phyloP scores from a whole-genome alignment of 2,113 vertebrate species.

The Eupsittula cactorum region DNA sequence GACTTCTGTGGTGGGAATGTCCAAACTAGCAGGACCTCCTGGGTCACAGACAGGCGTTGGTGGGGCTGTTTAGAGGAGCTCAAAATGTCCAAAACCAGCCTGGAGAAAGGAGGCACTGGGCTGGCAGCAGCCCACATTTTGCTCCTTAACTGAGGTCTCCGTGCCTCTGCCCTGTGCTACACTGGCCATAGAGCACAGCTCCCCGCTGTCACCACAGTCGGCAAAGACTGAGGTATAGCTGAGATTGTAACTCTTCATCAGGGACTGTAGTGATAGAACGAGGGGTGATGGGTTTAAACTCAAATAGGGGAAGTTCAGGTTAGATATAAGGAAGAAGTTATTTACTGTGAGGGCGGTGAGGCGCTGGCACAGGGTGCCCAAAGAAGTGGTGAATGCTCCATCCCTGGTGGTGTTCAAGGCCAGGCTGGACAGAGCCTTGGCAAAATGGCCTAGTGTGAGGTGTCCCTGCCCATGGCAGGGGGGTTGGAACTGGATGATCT shows the following conservation, averaged over 20 bases:
- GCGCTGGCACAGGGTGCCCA: background rate
- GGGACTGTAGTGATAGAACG: background rate
- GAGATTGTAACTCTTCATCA: background rate
- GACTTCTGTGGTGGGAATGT: background rate
- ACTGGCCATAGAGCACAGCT: background rate
- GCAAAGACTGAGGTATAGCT: background rate
- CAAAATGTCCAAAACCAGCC: background rate
- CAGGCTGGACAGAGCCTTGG: background rate
- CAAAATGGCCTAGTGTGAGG: background rate
- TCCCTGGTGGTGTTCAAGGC: too few relatives aligned
- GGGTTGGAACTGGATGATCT: background rate
- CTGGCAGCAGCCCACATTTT: background rate
- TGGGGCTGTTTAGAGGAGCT: background rate
- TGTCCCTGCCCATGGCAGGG: background rate
- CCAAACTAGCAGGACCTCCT: background rate
- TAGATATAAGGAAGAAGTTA: background rate
- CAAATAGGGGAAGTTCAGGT: background rate
- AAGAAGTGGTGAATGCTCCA: background rate
- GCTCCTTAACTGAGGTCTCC: background rate
- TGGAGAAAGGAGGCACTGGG: background rate
- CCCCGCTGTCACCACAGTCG: background rate
- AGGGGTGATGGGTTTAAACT: background rate
- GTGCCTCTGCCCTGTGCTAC: background rate
- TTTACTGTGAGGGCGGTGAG: background rate
- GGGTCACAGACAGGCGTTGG: background rate